Conservation (phyloP, 1,140 invertebrate species). For the Psix sp. region DNA sequence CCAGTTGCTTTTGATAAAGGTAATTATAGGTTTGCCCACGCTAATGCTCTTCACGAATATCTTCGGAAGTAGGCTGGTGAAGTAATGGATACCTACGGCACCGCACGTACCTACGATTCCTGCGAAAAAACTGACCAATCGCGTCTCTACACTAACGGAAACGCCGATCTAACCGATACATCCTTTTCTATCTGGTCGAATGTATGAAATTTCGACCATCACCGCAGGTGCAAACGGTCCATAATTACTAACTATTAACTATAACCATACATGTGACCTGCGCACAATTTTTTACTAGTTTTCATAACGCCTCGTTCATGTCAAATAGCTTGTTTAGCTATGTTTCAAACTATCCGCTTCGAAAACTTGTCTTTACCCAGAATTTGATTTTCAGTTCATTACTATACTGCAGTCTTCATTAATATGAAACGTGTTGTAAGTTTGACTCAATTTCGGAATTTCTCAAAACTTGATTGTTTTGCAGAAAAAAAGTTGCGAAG, state of each 20-base stretch:
- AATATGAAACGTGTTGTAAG: too few species aligned
- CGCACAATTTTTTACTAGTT: not conserved
- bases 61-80: constrained; percentile 67
- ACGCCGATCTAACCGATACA: constrained; percentile 14
- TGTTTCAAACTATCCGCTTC: not conserved
- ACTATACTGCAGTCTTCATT: too few species aligned
- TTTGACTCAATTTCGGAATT: too few species aligned
- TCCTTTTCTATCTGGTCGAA: constrained; percentile 19
- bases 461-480: too few species aligned
- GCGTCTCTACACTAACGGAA: constrained; percentile 39
- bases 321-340: constrained; percentile 8
- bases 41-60: constrained; percentile 70
- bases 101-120: constrained; percentile 61
- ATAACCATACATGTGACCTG: not conserved
- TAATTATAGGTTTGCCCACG: constrained; percentile 74
- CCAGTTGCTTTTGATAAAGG: constrained; percentile 75
- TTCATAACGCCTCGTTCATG: constrained; percentile 2
- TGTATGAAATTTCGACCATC: constrained; percentile 18
- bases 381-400: too few species aligned
- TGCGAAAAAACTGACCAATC: constrained; percentile 42
- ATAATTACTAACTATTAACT: constrained; percentile 9
- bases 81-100: constrained; percentile 63
- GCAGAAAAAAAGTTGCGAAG: too few species aligned
- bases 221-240: constrained; percentile 9
- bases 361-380: too few species aligned